Evolutionary conservation across 2,888 invertebrate genomes (phyloP), one percentile per base, ranked within the genome.

Genomic region (Trachelus iudaicus): DNA sequence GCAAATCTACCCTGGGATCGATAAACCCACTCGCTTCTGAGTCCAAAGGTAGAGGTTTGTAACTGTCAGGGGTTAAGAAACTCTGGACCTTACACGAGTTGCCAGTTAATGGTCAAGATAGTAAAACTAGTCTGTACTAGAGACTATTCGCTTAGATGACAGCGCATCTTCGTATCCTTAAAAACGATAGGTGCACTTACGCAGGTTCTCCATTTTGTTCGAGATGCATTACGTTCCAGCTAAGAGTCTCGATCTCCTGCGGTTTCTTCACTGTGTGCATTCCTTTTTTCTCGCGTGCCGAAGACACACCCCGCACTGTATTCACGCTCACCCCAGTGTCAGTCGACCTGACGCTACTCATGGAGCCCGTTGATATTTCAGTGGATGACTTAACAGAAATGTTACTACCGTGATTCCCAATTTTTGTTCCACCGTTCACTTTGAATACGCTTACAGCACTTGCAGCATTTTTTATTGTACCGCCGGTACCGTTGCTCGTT

Each of bases 321-420:
- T 91, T 87, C 34, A 91, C 84, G 79, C 91, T 91, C 31, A 91
- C 91, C 3, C 91, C 91, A 6, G 91, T 91, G 79, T 91, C 91
- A 40, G 89, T 90, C 1, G 91, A 91, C 3, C 89, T 81, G 4
- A 85, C 83, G 73, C 90, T 90, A 30, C 86, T 87, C 37, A 86
- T 82, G 3, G 91, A 90, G 3, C 88, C 87, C 23, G 84, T 85
- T 13, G 91, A 90, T 77, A 86, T 78, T 1, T 86, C 88, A 68
- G 86, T 85, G 30, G 87, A 88, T 4, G 90, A 89, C 73, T 87
- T 88, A 13, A 88, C 40, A 4, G 89, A 88, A 40, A 82, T 83
- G 34, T 87, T 85, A 78, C 87, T 87, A 1, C 87, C 87, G 11
- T 84, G 84, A 77, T 86, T 85, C 4, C 23, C 13, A 15, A 31